Percentiles rank a stretch among this genome's conserved stretches.
These are phyloP conservation scores for Clanis bilineata DNA, from an alignment of 2,888 invertebrate species.

Conservation along the genomic window DNA sequence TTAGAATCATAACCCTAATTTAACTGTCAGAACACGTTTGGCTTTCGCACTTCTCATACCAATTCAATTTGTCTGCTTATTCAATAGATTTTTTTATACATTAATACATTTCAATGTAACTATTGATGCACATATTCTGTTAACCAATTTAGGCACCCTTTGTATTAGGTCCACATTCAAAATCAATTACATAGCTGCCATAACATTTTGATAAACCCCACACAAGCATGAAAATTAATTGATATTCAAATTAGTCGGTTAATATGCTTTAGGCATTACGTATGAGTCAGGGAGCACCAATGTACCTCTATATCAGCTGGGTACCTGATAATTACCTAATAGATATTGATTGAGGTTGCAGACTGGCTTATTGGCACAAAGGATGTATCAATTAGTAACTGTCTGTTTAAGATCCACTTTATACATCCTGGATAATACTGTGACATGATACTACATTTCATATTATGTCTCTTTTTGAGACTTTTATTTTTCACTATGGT, in stretches of 20 bases:
- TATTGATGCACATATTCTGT: background rate
- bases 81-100: background rate
- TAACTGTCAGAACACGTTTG: background rate
- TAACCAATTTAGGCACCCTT: background rate
- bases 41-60: background rate
- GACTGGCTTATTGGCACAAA: constrained; percentile 1
- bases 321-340: constrained; percentile 5
- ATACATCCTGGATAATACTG: background rate
- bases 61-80: background rate
- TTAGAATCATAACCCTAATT: background rate
- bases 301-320: background rate
- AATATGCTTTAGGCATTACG: constrained; percentile 12
- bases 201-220: constrained; percentile 10
- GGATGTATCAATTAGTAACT: constrained; percentile 6
- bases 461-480: no score
- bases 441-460: no score
- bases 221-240: constrained; percentile 13
- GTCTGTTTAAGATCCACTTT: background rate
- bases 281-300: background rate
- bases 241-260: constrained; percentile 10
- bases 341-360: constrained; percentile 4
- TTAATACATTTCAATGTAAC: background rate
- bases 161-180: background rate
- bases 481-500: no score
- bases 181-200: constrained; percentile 8